A percentile compares a stretch with the other conserved stretches of the same genome.
Conservation (phyloP, 2,113 vertebrate species). For the Sebastes fasciatus region DNA sequence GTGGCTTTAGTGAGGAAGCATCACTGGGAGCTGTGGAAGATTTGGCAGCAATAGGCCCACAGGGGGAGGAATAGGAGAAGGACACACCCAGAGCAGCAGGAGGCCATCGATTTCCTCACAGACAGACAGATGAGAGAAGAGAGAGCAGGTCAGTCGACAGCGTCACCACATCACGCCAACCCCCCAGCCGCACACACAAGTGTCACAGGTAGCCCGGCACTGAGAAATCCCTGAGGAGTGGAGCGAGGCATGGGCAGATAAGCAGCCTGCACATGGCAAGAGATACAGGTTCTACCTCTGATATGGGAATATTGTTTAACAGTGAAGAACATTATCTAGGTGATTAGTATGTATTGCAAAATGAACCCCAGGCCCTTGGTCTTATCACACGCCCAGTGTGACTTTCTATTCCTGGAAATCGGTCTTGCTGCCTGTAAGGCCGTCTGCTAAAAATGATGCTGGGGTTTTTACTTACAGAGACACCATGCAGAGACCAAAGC, state of each 20-base stretch:
- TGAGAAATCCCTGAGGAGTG: conserved; percentile 56
- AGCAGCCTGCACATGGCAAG: conserved; percentile 43
- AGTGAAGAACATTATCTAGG: conserved; percentile 62
- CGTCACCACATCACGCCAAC: conserved; percentile 18
- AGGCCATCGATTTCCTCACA: conserved; percentile 51
- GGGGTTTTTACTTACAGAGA: conserved; percentile 57
- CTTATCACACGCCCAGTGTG: conserved; percentile 60
- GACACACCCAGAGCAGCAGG: conserved; percentile 44
- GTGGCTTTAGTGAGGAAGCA: neutral
- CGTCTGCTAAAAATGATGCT: conserved; percentile 56
- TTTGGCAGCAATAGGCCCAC: conserved; percentile 35
- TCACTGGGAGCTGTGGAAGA: conserved; percentile 40
- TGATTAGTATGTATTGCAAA: conserved; percentile 68
- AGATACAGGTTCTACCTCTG: conserved; percentile 57
- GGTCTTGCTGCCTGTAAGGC: conserved; percentile 57
- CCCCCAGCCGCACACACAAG: conserved; percentile 16
- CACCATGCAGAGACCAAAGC: conserved; percentile 56
- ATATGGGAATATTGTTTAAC: conserved; percentile 66
- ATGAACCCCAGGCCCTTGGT: conserved; percentile 57
- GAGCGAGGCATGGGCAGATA: conserved; percentile 53
- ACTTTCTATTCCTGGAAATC: conserved; percentile 62
- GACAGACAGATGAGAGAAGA: conserved; percentile 45
- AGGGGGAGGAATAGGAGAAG: conserved; percentile 8
- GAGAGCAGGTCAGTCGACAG: conserved; percentile 23
- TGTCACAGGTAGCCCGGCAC: conserved; percentile 50